Evolutionary conservation across 2,888 invertebrate genomes (phyloP).

Genomic region (Chymomyza caudatula): DNA sequence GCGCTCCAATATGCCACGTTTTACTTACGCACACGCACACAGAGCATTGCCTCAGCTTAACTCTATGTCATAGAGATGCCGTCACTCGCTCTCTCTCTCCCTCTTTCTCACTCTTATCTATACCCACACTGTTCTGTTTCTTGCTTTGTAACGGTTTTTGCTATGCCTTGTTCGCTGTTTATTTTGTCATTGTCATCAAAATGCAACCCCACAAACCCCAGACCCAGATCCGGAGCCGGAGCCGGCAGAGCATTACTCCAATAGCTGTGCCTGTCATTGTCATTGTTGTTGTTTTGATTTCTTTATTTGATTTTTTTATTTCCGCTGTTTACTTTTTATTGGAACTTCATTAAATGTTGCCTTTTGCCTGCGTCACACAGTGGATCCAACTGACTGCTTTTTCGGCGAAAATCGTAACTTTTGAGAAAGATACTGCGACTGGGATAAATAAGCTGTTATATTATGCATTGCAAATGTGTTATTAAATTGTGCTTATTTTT

Average conservation of each 20-base stretch:
- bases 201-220: conserved; percentile 8
- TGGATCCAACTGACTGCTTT: too few species aligned
- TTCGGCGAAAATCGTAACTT: too few species aligned
- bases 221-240: not conserved
- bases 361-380: conserved; percentile 26
- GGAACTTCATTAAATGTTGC: conserved; percentile 58
- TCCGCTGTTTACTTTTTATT: conserved; percentile 43
- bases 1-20: conserved; percentile 5
- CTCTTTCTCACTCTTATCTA: conserved; percentile 1
- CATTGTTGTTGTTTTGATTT: conserved; percentile 38
- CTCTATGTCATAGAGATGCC: not conserved
- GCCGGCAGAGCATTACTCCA: not conserved
- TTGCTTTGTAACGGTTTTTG: conserved; percentile 14
- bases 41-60: not conserved
- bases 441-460: too few species aligned
- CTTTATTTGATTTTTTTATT: conserved; percentile 56
- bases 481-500: too few species aligned
- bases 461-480: too few species aligned
- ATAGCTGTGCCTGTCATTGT: not conserved
- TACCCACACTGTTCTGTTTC: not conserved
- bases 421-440: too few species aligned
- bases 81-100: not conserved
- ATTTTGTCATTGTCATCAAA: conserved; percentile 33
- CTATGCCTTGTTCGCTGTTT: conserved; percentile 2
- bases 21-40: not conserved